Evolutionary conservation across 1,140 invertebrate species (phyloP), one percentile per base, ranked within the genome.

Genomic region (Venturia canescens): DNA sequence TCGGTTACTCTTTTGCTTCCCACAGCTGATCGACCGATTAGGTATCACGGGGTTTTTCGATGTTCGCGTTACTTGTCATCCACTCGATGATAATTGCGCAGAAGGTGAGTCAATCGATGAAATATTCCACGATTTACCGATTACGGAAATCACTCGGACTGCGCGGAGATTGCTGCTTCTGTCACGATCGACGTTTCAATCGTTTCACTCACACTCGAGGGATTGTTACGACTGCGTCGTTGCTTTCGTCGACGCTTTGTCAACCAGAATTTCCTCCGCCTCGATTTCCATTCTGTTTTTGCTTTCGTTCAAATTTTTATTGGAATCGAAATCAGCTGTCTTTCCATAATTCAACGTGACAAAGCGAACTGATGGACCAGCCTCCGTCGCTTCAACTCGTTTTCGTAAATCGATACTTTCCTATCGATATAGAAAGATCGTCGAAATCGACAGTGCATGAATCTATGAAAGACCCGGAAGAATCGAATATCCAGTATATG

Each of bases 401-500:
- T 38, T 71, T 21, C 23, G 78, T 15, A 57, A 21, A 60, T 16
- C 18, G 4, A 78, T 31, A 66, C 16, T 21, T 23, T 44, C 3
- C 5, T 11, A 78, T 21, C 66, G n/a, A 16, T 34, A 67, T 15
- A 66, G 31, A 66, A 29, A 66, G 48, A 63, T 66, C 31, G 16
- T 18, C 6, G 27, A 72, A 27, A 82, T 63, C 71, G 50, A 34
- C 34, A 50, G 78, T 72, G 72, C 29, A 29, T 76, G 18, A 76
- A 76, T 60, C 13, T 57, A 29, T 5, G 23, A 27, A 16, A 76
- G 31, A 74, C 76, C 70, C 72, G 82, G 79, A 83, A 83, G 74
- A 76, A 80, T 79, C 79, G 77, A 76, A 77, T 78, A 66, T 80
- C 82, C 57, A 80, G n/a, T n/a, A 74, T 80, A 74, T 79, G 79